Percentiles rank a stretch among this genome's conserved stretches.
phyloP scores from a whole-genome alignment of 1,140 invertebrate genomes.

The Drosophila truncata region DNA sequence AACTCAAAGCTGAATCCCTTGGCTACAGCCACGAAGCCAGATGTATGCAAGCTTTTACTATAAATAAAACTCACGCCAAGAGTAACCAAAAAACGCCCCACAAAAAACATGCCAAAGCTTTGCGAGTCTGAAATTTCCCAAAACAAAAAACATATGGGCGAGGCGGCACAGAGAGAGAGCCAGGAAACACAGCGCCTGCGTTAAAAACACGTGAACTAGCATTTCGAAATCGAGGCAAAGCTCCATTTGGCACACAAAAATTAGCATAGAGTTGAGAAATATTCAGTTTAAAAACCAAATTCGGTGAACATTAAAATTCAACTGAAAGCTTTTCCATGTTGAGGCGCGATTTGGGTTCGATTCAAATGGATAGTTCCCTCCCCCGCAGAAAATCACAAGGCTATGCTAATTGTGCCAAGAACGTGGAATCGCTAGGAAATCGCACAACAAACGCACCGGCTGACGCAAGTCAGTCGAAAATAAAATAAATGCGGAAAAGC shows the following conservation, averaged over 20 bases:
- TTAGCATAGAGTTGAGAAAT: constrained; percentile 39
- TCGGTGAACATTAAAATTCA: background rate
- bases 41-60: constrained; percentile 36
- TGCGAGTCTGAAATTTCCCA: constrained; percentile 66
- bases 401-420: constrained; percentile 76
- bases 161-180: constrained; percentile 11
- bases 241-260: constrained; percentile 12
- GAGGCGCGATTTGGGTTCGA: background rate
- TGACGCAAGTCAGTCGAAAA: constrained; percentile 63
- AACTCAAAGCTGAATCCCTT: constrained; percentile 1
- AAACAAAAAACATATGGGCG: constrained; percentile 74
- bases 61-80: constrained; percentile 37
- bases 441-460: constrained; percentile 36
- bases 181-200: constrained; percentile 36
- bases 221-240: constrained; percentile 28
- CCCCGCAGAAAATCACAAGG: constrained; percentile 50
- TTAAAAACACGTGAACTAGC: constrained; percentile 54
- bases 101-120: constrained; percentile 24
- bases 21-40: constrained; percentile 7
- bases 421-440: constrained; percentile 32
- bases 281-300: constrained; percentile 12
- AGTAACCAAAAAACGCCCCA: constrained; percentile 21
- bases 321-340: constrained; percentile 6
- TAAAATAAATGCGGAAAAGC: constrained; percentile 63
- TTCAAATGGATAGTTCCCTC: constrained; percentile 1